Evolutionary conservation across 2,888 invertebrate species (phyloP).

Genomic region (Pheosia tremula): DNA sequence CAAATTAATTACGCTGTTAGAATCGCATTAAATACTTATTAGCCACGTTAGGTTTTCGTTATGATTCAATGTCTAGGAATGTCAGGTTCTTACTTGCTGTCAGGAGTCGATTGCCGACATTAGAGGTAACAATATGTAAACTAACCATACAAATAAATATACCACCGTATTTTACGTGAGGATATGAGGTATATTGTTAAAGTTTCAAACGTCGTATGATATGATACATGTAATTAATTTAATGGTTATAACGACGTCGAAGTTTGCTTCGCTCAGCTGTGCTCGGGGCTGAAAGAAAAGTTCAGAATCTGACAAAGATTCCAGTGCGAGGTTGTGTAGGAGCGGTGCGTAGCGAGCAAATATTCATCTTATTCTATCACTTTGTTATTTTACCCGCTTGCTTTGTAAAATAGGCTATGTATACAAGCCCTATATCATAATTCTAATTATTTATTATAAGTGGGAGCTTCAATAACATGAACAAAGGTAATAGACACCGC

Average conservation of each 20-base stretch:
- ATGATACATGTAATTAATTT: constrained; percentile 2
- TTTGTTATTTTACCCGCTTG: not conserved
- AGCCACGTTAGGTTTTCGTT: not conserved
- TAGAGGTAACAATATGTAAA: too few relatives aligned
- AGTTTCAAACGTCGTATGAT: not conserved
- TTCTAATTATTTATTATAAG: too few relatives aligned
- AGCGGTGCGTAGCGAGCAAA: constrained; percentile 6
- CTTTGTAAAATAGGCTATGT: not conserved
- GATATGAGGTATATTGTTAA: not conserved
- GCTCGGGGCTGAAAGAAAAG: constrained; percentile 44
- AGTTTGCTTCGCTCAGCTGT: constrained; percentile 8
- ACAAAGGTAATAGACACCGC: too few relatives aligned
- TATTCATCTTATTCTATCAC: too few relatives aligned
- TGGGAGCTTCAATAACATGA: too few relatives aligned
- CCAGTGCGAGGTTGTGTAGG: constrained; percentile 27
- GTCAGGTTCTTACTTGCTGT: too few relatives aligned
- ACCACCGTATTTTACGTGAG: not conserved
- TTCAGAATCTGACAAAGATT: constrained; percentile 48
- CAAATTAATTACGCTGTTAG: not conserved
- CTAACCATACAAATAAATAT: too few relatives aligned
- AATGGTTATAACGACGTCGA: not conserved
- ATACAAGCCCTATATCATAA: too few relatives aligned
- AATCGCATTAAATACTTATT: not conserved
- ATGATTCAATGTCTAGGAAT: too few relatives aligned
- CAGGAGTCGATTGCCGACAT: too few relatives aligned